Percentiles rank a stretch among this genome's conserved stretches.
These are phyloP conservation scores for Ctenopoma kingsleyae DNA, from an alignment of 2,797 vertebrate genomes.

Conservation along the genomic window DNA sequence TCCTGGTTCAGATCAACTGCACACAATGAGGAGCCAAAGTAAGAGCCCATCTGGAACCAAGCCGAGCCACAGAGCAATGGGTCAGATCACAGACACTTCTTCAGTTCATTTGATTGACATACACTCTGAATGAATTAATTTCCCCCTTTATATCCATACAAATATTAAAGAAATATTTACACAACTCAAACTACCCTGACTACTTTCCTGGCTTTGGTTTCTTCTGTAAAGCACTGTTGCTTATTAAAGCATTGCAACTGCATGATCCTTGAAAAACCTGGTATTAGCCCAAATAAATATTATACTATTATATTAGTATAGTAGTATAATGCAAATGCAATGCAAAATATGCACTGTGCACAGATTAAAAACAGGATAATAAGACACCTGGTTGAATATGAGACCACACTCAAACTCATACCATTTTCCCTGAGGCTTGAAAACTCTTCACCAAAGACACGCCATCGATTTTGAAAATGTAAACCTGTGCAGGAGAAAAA, in stretches of 20 bases:
- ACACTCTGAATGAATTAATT: constrained; percentile 37
- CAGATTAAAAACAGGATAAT: constrained; percentile 31
- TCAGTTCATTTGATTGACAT: constrained; percentile 52
- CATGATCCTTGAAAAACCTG: constrained; percentile 20
- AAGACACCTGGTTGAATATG: constrained; percentile 8
- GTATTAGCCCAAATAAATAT: not conserved
- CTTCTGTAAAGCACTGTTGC: constrained; percentile 37
- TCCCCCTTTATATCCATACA: constrained; percentile 33
- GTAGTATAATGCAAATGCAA: not conserved
- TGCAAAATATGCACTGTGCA: constrained; percentile 5
- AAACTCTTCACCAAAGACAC: constrained; percentile 92
- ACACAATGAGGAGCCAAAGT: constrained; percentile 99
- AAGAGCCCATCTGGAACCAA: constrained; percentile 99
- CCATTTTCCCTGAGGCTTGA: constrained; percentile 97
- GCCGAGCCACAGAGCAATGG: constrained; percentile 91
- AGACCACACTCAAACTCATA: constrained; percentile 74
- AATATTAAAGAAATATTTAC: constrained; percentile 50
- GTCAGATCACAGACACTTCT: constrained; percentile 82
- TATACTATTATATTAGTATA: constrained; percentile 1
- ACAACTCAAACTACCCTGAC: constrained; percentile 28
- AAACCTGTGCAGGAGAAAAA: constrained; percentile 87
- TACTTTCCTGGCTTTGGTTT: constrained; percentile 36
- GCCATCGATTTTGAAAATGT: constrained; percentile 95
- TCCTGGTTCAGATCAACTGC: constrained; percentile 98
- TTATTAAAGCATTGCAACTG: constrained; percentile 45